Base-by-base conservation (phyloP, 2,113 vertebrate genomes). In the Hemiscyllium ocellatum region DNA sequence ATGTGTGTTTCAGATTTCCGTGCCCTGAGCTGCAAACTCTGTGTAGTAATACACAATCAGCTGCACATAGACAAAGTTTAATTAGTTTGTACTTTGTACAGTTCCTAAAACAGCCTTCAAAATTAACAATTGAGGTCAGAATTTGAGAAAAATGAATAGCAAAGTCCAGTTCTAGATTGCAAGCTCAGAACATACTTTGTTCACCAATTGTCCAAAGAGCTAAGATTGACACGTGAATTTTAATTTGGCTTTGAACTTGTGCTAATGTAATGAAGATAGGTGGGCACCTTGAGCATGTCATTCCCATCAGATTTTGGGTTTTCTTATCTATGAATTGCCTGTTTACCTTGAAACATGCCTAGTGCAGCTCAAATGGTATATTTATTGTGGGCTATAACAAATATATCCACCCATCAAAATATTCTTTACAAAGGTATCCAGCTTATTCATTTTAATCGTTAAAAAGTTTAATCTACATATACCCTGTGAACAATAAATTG, bases 121-220 rank as follows among this genome's bases (percentile, higher is more conserved):
- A 93, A 68, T 33, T 6, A 0, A 42, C 52, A 20, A 37, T 33
- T 87, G 29, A 61, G 52, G 17, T 61, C 52, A 90, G 24, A 90
- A 65, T 90, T 90, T 56, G 52, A 90, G 24, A 90, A 50, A 90
- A 90, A 61, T 90, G 87, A 52, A 15, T 90, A 90, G 29, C 87
- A 90, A 56, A 33, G 29, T 90, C 61, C 87, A 90, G 1, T 2
- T 56, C 24, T 24, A 56, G 80, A 83, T 83, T 83, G 80, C 37
- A 47, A 42, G 42, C 37, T 47, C 80, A 83, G n/a, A 12, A 15
- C 2, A 80, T 80, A n/a, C 37, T 83, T 83, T 83, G 37, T 89
- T 89, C 52, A 29, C 29, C n/a, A 29, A 33, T n/a, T 90, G 52
- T 4, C 61, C 24, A 90, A 61, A 61, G 50, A 56, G 7, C 56